Evolutionary conservation across 1,140 invertebrate species (phyloP), one percentile per base, ranked within the genome.

Genomic region (Tribolium castaneum): DNA sequence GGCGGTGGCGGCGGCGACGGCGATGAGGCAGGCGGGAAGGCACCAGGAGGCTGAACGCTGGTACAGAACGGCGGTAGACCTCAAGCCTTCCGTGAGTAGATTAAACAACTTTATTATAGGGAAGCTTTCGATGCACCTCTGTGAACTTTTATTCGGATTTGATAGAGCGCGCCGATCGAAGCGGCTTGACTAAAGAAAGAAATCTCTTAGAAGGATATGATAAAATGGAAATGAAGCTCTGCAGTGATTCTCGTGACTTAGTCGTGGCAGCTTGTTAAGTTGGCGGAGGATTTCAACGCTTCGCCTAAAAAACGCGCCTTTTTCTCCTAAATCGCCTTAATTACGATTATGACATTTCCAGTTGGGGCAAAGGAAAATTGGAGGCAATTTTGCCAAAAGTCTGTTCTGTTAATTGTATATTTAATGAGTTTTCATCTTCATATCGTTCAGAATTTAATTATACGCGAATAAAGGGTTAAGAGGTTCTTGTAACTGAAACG

Each of bases 1-100:
- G 13, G 90, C 95, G 9, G 94, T 97, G 75, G 93, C 94, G 45
- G 94, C 96, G 7, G 97, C 96, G 10, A 95, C 95, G 25, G 94
- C 95, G 0, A 88, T 98, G 78, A 88, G 96, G 70, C 92, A 96
- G 82, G 91, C 94, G 7, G 92, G 93, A 16, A 90, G 93, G 30
- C 93, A 94, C 80, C 87, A 90, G 7, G 92, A 94, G 75, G 96
- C 97, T 0, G 97, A 98, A 84, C 86, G 90, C 39, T 95, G 94
- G 91, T 98, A 98, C 87, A 89, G 92, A 70, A 90, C 92, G 85
- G 93, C 93, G 6, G 90, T 92, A 1, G 85, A 86, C n/a, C 86
- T 95, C 3, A 90, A 90, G 86, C 93, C 94, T 59, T 85, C 90
- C 84, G 95, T 95, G 86, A 90, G 89, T 82, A 66, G 35, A 66